Base-by-base conservation (phyloP, 2,113 vertebrate genomes). In the Benitochromis conjunctus region DNA sequence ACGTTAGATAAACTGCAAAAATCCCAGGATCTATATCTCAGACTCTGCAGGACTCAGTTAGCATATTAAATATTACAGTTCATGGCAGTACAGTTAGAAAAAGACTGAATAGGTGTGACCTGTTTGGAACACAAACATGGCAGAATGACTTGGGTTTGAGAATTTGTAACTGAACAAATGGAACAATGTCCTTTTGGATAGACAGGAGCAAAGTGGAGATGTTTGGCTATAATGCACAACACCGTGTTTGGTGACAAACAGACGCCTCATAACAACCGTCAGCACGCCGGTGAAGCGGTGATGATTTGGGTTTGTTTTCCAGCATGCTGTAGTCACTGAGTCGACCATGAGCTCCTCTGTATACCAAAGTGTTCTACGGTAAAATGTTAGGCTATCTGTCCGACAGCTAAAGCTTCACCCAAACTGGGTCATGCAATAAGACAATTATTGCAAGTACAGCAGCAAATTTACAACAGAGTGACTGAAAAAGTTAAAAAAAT, bases 11-110 rank as follows among this genome's bases (percentile, higher is more conserved):
- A 3, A 36, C 9, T 64, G 2, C 60, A 64, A 64, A 64, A n/a
- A 18, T 64, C 31, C 6, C 60, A 36, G 6, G 2, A 64, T 11
- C 60, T 64, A 64, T 18, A 36, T 62, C 18, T 64, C 18, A 2
- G 4, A 38, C 34, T 13, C 19, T 64, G 60, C 38, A 18, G 38
- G 13, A 16, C 64, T 71, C 36, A 26, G 64, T 69, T 21, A 26
- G 64, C 64, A 26, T 46, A 5, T 26, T 24, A 69, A 69, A 69
- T 69, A 43, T 71, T 71, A 46, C 5, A 71, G 38, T 71, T 71
- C 64, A 26, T 0, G 5, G 13, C 64, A 69, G 13, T 24, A 1
- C n/a, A 16, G 38, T 24, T 69, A 24, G 64, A 69, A 69, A 43
- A 69, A 69, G 38, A 69, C 16, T 13, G 34, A 38, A 21, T 13